A percentile compares a stretch with the other conserved stretches of the same genome.
These are phyloP conservation scores for Blennius ocellaris DNA, from an alignment of 2,113 vertebrate species.

Conservation along the genomic window DNA sequence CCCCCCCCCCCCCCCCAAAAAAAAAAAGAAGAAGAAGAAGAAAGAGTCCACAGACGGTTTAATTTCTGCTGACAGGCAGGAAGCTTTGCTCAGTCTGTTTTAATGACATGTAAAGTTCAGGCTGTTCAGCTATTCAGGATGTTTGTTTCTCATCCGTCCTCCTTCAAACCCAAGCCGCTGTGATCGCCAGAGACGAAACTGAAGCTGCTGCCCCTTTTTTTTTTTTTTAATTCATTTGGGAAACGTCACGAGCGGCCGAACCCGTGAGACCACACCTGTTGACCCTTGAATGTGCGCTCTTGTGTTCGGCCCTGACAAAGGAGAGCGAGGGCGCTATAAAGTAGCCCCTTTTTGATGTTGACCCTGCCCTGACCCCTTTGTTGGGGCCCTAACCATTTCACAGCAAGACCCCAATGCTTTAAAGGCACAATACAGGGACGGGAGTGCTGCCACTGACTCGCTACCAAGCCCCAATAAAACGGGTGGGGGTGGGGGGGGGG, in stretches of 20 bases:
- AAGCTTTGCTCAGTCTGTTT: slow-evolving; percentile 36
- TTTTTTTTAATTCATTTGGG: slow-evolving; percentile 37
- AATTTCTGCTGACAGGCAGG: slow-evolving; percentile 60
- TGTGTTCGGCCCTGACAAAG: slow-evolving; percentile 67
- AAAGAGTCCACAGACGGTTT: slow-evolving; percentile 39
- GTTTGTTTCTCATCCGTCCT: slow-evolving; percentile 20
- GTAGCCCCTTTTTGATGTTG: slow-evolving; percentile 75
- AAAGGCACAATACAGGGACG: slow-evolving; percentile 73
- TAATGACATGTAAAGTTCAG: slow-evolving; percentile 27
- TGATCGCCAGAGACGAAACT: slow-evolving; percentile 10
- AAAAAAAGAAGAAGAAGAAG: slow-evolving; percentile 12
- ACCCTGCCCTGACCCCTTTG: slow-evolving; percentile 80
- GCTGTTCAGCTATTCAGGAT: neutral
- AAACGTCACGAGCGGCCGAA: slow-evolving; percentile 31
- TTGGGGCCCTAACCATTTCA: slow-evolving; percentile 76
- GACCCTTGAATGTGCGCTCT: slow-evolving; percentile 66
- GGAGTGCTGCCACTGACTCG: slow-evolving; percentile 62
- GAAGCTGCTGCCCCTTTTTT: neutral
- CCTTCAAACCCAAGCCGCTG: neutral
- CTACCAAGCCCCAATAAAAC: slow-evolving; percentile 75
- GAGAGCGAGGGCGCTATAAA: slow-evolving; percentile 73
- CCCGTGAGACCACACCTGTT: slow-evolving; percentile 77
- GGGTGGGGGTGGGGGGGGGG: too few species aligned
- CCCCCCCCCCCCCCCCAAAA: too few species aligned
- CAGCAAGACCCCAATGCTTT: slow-evolving; percentile 77